These are phyloP conservation scores for Oryzias curvinotus DNA, from an alignment of 2,113 vertebrate genomes.

Conservation along the genomic window DNA sequence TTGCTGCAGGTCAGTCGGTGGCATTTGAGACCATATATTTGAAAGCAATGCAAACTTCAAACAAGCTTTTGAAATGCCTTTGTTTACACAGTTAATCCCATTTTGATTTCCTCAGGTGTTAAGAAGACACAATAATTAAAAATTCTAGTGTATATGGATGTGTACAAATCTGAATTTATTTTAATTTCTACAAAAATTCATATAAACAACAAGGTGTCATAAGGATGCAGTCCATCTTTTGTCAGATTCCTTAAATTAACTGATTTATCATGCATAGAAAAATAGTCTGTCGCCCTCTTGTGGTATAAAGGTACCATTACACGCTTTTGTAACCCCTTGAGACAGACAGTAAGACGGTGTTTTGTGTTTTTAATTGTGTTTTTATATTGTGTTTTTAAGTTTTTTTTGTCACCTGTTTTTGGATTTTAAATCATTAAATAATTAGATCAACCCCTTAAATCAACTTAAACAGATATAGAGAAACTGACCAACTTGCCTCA, in stretches of 20 bases:
- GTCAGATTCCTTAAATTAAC: not conserved
- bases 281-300: slow-evolving; percentile 59
- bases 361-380: too few relatives aligned
- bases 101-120: slow-evolving; percentile 4
- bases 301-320: slow-evolving; percentile 25
- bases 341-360: too few relatives aligned
- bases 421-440: too few relatives aligned
- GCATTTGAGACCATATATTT: slow-evolving; percentile 56
- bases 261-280: not conserved
- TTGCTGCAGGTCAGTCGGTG: slow-evolving; percentile 53
- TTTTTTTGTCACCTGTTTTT: too few relatives aligned
- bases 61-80: slow-evolving; percentile 23
- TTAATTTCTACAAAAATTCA: not conserved
- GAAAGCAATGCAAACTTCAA: slow-evolving; percentile 39
- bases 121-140: not conserved
- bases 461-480: too few relatives aligned
- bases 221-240: not conserved
- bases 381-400: too few relatives aligned
- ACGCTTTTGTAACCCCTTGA: not conserved
- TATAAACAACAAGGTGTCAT: not conserved
- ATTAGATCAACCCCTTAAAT: too few relatives aligned
- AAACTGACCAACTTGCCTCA: slow-evolving; percentile 8
- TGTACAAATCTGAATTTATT: not conserved
- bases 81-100: not conserved
- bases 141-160: not conserved